Percentiles rank a stretch among this genome's conserved stretches.
phyloP scores from a whole-genome alignment of 2,797 vertebrate species.

The Premnoplex brunnescens region DNA sequence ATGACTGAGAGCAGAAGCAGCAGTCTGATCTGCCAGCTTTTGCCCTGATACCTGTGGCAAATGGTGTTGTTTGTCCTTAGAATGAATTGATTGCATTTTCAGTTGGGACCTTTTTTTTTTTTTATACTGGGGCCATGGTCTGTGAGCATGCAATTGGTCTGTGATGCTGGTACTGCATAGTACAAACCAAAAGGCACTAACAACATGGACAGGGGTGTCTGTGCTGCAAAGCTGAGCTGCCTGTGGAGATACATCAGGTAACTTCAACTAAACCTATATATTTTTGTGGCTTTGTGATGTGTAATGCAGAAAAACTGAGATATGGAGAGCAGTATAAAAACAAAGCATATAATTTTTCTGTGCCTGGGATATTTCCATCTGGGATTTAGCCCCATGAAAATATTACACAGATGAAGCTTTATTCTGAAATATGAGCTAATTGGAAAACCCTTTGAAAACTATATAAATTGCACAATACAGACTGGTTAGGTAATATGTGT shows the following conservation, averaged over 20 bases:
- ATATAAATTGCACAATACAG: not conserved
- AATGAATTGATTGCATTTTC: not conserved
- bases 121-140: fast-evolving
- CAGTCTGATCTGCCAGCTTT: not conserved
- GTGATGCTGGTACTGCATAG: not conserved
- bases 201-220: not conserved
- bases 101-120: not conserved
- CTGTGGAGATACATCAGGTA: not conserved
- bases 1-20: no score
- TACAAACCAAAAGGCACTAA: not conserved
- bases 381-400: not conserved
- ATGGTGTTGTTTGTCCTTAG: not conserved
- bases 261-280: not conserved
- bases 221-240: not conserved
- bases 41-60: fast-evolving
- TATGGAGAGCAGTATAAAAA: not conserved
- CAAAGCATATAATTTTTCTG: not conserved
- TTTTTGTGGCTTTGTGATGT: not conserved
- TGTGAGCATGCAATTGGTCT: not conserved
- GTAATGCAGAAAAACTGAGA: not conserved
- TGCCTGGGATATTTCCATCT: not conserved
- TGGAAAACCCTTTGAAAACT: not conserved
- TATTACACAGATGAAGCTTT: not conserved
- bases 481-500: not conserved
- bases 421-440: not conserved